Percentiles rank a stretch among this genome's conserved stretches.
Evolutionary conservation across 2,888 invertebrate genomes (phyloP).

Genomic region (Baronia brevicornis): DNA sequence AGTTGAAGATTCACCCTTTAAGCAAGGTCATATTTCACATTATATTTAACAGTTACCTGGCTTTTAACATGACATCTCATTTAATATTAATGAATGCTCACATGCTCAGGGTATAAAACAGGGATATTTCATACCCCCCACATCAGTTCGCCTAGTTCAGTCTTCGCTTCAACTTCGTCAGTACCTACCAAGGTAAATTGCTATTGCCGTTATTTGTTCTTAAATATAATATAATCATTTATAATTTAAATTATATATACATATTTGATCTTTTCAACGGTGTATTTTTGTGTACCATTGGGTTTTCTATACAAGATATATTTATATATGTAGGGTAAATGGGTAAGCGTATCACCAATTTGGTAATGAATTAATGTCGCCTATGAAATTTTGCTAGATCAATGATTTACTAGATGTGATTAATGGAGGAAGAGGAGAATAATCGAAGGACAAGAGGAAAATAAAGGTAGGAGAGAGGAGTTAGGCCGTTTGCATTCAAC

Average conservation of each 20-base stretch:
- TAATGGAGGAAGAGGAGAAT: too few relatives aligned
- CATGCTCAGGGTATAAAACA: slow-evolving; percentile 37
- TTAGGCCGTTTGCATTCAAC: too few relatives aligned
- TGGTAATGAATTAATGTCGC: too few relatives aligned
- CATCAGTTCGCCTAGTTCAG: slow-evolving; percentile 27
- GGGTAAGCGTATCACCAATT: too few relatives aligned
- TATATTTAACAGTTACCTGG: slow-evolving; percentile 28
- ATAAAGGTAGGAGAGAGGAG: too few relatives aligned
- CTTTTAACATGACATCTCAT: slow-evolving; percentile 31
- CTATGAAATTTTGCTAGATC: too few relatives aligned
- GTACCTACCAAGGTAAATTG: slow-evolving; percentile 16
- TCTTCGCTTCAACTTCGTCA: too few relatives aligned
- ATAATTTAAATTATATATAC: neutral
- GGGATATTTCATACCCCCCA: slow-evolving; percentile 19
- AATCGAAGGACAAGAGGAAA: too few relatives aligned
- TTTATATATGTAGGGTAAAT: too few relatives aligned
- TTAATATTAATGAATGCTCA: slow-evolving; percentile 42
- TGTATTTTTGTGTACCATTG: too few relatives aligned
- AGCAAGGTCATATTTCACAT: slow-evolving; percentile 17
- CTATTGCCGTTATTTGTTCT: neutral
- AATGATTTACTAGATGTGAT: too few relatives aligned
- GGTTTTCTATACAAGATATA: too few relatives aligned
- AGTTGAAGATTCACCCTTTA: slow-evolving; percentile 7
- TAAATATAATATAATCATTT: slow-evolving; percentile 1
- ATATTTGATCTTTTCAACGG: neutral